Conservation (phyloP, 2,113 vertebrate species). For the Oostethus manadensis region DNA sequence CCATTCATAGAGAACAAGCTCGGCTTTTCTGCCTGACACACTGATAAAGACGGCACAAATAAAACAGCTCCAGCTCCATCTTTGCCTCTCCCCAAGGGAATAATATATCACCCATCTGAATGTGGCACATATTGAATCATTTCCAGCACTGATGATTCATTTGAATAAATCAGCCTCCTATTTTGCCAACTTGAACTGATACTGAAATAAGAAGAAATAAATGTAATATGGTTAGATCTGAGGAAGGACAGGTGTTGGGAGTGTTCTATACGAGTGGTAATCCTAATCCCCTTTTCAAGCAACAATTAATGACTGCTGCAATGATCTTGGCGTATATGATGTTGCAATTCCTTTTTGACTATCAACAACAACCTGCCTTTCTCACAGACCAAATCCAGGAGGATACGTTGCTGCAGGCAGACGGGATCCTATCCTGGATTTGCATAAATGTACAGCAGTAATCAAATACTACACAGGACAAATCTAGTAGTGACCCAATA, state of each 20-base stretch:
- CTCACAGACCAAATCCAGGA: constrained; percentile 52
- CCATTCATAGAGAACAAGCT: constrained; percentile 71
- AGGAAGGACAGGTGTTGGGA: constrained; percentile 60
- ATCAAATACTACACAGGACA: constrained; percentile 28
- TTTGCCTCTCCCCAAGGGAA: constrained; percentile 65
- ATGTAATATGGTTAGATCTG: constrained; percentile 49
- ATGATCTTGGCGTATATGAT: constrained; percentile 63
- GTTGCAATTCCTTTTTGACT: constrained; percentile 55
- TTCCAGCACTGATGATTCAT: constrained; percentile 65
- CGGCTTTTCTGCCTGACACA: constrained; percentile 67
- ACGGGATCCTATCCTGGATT: constrained; percentile 69
- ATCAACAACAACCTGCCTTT: constrained; percentile 57
- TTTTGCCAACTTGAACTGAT: constrained; percentile 66
- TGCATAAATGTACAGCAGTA: constrained; percentile 62
- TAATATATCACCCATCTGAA: constrained; percentile 70
- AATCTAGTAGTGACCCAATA: constrained; percentile 39
- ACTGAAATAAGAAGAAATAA: constrained; percentile 51
- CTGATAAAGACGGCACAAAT: constrained; percentile 74
- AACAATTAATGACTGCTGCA: constrained; percentile 68
- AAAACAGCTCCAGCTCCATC: constrained; percentile 66
- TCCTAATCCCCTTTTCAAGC: constrained; percentile 63
- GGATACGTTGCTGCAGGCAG: constrained; percentile 59
- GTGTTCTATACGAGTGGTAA: constrained; percentile 52
- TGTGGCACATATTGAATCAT: constrained; percentile 66
- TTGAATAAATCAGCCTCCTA: constrained; percentile 66